These are phyloP conservation scores for Helobdella robusta DNA, from an alignment of 2,888 invertebrate species.

Conservation along the genomic window DNA sequence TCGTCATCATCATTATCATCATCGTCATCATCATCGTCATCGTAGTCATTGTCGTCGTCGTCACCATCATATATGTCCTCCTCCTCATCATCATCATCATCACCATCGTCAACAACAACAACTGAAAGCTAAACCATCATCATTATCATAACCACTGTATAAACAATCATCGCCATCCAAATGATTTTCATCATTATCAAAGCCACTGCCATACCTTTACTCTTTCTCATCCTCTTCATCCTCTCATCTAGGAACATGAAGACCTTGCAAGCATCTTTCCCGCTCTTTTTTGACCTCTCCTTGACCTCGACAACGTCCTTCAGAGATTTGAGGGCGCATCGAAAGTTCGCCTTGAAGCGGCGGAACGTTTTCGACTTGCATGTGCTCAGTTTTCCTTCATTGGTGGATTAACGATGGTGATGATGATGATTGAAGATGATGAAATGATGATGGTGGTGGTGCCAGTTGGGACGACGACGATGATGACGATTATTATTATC, in stretches of 20 bases:
- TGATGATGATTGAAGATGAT: too few species aligned
- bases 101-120: slow-evolving; percentile 1
- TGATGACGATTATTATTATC: not conserved
- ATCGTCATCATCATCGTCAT: slow-evolving; percentile 7
- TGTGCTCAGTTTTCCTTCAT: slow-evolving; percentile 20
- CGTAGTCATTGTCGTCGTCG: not conserved
- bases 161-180: too few species aligned
- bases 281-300: slow-evolving; percentile 17
- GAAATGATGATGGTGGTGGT: not conserved
- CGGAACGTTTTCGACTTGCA: slow-evolving; percentile 5
- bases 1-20: slow-evolving; percentile 17
- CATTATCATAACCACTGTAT: too few species aligned
- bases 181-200: too few species aligned
- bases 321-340: slow-evolving; percentile 45
- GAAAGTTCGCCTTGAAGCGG: slow-evolving; percentile 45
- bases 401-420: not conserved
- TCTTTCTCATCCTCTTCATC: too few species aligned
- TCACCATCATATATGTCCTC: not conserved
- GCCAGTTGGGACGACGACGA: not conserved
- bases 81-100: slow-evolving; percentile 12
- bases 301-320: slow-evolving; percentile 40
- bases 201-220: too few species aligned
- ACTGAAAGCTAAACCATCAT: slow-evolving; percentile 6
- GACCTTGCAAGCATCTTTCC: slow-evolving; percentile 25
- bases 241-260: slow-evolving; percentile 19